A percentile compares a stretch with the other conserved stretches of the same genome.
Evolutionary conservation across 2,888 invertebrate species (phyloP).

Genomic region (Rotaria magnacalcarata): DNA sequence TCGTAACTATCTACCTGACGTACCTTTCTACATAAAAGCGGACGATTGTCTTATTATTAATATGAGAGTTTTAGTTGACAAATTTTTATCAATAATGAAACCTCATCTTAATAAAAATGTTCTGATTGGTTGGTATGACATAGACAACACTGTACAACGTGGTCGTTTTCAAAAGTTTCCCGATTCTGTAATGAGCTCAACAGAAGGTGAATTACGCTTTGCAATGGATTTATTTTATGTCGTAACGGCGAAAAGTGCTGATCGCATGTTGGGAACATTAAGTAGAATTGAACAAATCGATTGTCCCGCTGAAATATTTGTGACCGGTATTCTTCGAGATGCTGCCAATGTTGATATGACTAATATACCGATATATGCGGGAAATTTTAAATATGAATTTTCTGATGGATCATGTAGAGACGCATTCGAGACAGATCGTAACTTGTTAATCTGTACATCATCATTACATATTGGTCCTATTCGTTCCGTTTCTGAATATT

Average conservation of each 20-base stretch:
- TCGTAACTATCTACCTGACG: neutral
- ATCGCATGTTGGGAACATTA: neutral
- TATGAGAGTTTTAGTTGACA: neutral
- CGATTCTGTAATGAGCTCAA: neutral
- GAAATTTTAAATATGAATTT: neutral
- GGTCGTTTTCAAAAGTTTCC: neutral
- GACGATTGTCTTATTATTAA: constrained; percentile 27
- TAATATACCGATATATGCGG: neutral
- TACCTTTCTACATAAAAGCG: neutral
- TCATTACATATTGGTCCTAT: neutral
- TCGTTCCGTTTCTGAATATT: neutral
- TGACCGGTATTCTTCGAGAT: constrained; percentile 16
- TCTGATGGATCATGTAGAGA: neutral
- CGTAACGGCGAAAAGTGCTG: neutral
- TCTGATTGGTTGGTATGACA: neutral
- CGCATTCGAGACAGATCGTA: neutral
- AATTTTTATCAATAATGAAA: neutral
- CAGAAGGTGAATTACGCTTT: neutral
- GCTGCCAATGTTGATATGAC: neutral
- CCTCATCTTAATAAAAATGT: neutral
- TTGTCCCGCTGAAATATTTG: constrained; percentile 16
- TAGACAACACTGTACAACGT: neutral
- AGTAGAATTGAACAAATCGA: neutral
- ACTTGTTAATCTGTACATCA: neutral
- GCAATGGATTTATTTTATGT: neutral